Conservation (phyloP, 2,888 invertebrate species). For the Halictus ligatus region DNA sequence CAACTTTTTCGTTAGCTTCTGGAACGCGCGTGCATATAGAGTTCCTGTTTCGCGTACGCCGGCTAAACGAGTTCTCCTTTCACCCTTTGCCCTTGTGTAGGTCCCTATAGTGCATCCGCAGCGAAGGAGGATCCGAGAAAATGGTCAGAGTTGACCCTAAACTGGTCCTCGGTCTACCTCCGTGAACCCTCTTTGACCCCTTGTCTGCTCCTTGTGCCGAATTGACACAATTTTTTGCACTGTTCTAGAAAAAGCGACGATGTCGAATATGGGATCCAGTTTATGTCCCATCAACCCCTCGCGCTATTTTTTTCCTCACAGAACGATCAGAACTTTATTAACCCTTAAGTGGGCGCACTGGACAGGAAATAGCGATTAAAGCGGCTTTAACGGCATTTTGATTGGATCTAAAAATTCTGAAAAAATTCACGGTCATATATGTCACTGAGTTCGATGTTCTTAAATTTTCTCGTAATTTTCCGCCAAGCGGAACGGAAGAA, state of each 20-base stretch:
- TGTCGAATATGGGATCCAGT: background rate
- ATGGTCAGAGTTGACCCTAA: background rate
- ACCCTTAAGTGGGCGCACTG: too few relatives aligned
- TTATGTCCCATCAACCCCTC: background rate
- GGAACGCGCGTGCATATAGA: slow-evolving; percentile 17
- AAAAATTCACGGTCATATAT: too few relatives aligned
- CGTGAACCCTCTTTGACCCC: background rate
- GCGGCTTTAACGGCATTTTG: too few relatives aligned
- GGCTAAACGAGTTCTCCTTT: slow-evolving; percentile 39
- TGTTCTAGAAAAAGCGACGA: background rate
- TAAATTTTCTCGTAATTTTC: too few relatives aligned
- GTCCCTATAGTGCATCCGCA: background rate
- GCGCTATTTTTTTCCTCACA: too few relatives aligned
- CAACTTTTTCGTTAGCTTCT: slow-evolving; percentile 25
- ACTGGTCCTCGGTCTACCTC: background rate
- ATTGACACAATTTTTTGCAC: background rate
- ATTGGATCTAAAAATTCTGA: too few relatives aligned
- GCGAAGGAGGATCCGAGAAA: slow-evolving; percentile 9
- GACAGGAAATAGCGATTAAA: too few relatives aligned
- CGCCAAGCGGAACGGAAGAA: too few relatives aligned
- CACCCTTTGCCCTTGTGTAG: background rate
- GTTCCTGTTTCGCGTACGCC: slow-evolving; percentile 17
- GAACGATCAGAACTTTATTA: too few relatives aligned
- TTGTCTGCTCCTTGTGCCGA: background rate
- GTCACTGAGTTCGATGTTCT: too few relatives aligned